These are phyloP conservation scores for Drosophila pectinifera DNA, from an alignment of 1,140 invertebrate species.

Conservation along the genomic window DNA sequence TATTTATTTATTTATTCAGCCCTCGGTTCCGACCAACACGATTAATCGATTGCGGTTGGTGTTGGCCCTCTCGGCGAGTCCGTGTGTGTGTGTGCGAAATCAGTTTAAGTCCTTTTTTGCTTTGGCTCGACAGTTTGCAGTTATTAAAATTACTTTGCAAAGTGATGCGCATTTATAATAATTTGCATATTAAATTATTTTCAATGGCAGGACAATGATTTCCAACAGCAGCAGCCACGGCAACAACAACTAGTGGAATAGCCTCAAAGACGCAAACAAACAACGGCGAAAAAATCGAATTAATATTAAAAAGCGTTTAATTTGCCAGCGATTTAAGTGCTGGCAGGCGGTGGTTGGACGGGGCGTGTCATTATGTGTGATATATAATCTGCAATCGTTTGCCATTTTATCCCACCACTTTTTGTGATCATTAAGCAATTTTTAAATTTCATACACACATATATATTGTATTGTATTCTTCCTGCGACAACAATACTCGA, in stretches of 20 bases:
- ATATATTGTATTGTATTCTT: slow-evolving; percentile 29
- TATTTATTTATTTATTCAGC: slow-evolving; percentile 62
- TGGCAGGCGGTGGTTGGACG: slow-evolving; percentile 1
- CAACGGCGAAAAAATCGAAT: slow-evolving; percentile 70
- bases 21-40: slow-evolving; percentile 18
- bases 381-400: slow-evolving; percentile 69
- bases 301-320: slow-evolving; percentile 81
- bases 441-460: slow-evolving; percentile 42
- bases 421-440: slow-evolving; percentile 72
- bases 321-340: slow-evolving; percentile 65
- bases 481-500: slow-evolving; percentile 66
- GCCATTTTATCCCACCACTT: slow-evolving; percentile 40
- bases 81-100: slow-evolving; percentile 53
- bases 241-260: slow-evolving; percentile 35
- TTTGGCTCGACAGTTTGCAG: slow-evolving; percentile 64
- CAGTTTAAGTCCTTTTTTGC: slow-evolving; percentile 67
- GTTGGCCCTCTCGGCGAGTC: slow-evolving; percentile 29
- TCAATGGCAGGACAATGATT: slow-evolving; percentile 74
- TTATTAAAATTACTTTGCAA: slow-evolving; percentile 75
- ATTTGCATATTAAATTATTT: slow-evolving; percentile 83
- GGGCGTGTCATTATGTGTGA: slow-evolving; percentile 52
- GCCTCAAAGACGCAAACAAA: slow-evolving; percentile 52
- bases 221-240: slow-evolving; percentile 29
- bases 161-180: slow-evolving; percentile 76
- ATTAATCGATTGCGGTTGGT: slow-evolving; percentile 56